Evolutionary conservation across 2,888 invertebrate genomes (phyloP).

Genomic region (Amphimallon solstitiale): DNA sequence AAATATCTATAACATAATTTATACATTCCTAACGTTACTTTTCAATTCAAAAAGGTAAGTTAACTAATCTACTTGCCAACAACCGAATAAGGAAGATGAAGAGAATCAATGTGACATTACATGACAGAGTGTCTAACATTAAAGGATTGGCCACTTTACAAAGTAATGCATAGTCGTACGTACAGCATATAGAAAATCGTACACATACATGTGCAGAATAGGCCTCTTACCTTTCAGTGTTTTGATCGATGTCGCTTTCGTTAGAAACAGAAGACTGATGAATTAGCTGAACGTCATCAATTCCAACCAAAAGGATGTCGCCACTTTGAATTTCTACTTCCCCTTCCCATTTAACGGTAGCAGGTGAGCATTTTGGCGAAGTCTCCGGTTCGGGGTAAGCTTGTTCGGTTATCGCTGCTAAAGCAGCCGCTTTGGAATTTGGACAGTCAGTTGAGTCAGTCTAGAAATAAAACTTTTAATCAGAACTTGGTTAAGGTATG

Average conservation of each 20-base stretch:
- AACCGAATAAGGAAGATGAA: too few species aligned
- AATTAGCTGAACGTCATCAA: constrained; percentile 71
- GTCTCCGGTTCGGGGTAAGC: background rate
- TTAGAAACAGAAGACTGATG: constrained; percentile 58
- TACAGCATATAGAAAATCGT: too few species aligned
- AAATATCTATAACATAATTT: too few species aligned
- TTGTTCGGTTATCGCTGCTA: too few species aligned
- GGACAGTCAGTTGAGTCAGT: constrained; percentile 2
- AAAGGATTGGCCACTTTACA: too few species aligned
- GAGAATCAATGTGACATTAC: too few species aligned
- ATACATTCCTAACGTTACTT: too few species aligned
- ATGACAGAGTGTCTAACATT: too few species aligned
- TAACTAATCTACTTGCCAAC: too few species aligned
- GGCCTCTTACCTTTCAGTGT: constrained; percentile 46
- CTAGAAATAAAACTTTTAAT: constrained; percentile 20
- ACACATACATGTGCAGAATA: too few species aligned
- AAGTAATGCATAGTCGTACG: too few species aligned
- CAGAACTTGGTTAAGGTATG: background rate
- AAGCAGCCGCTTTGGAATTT: background rate
- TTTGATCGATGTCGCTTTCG: constrained; percentile 47
- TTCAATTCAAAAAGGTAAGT: too few species aligned
- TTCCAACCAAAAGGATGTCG: constrained; percentile 76
- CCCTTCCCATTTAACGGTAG: constrained; percentile 71
- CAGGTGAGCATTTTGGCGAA: constrained; percentile 15
- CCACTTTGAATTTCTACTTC: constrained; percentile 77